These are phyloP conservation scores for Cephus pygmeus DNA, from an alignment of 2,888 invertebrate genomes.

Conservation along the genomic window DNA sequence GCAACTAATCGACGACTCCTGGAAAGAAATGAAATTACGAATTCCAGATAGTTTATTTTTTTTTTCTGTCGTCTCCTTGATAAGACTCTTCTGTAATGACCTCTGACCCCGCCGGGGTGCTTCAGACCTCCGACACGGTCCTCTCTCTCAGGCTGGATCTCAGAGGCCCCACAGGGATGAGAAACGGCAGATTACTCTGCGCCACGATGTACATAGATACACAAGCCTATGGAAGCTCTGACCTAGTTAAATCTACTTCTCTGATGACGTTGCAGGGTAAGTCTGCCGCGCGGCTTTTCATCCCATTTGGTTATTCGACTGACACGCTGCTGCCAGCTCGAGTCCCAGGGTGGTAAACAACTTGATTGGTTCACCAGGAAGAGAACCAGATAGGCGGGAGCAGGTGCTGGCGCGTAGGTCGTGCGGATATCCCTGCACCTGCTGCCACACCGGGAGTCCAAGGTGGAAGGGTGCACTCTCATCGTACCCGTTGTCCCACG, in stretches of 20 bases:
- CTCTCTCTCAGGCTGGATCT: background rate
- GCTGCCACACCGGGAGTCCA: background rate
- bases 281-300: background rate
- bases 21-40: background rate
- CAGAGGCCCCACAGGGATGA: background rate
- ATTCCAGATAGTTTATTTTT: background rate
- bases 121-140: background rate
- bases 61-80: background rate
- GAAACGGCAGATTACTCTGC: background rate
- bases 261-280: background rate
- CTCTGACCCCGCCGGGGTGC: background rate
- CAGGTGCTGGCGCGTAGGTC: background rate
- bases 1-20: background rate
- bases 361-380: background rate
- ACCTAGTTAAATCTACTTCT: constrained; percentile 39
- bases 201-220: background rate
- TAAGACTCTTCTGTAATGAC: background rate
- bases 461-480: background rate
- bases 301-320: background rate
- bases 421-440: background rate
- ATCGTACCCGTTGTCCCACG: background rate
- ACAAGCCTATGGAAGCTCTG: constrained; percentile 35
- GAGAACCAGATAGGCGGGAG: background rate
- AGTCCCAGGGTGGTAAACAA: background rate
- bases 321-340: background rate